Evolutionary conservation across 2,888 invertebrate species (phyloP), one percentile per base, ranked within the genome.

Genomic region (Dryomyza anilis): DNA sequence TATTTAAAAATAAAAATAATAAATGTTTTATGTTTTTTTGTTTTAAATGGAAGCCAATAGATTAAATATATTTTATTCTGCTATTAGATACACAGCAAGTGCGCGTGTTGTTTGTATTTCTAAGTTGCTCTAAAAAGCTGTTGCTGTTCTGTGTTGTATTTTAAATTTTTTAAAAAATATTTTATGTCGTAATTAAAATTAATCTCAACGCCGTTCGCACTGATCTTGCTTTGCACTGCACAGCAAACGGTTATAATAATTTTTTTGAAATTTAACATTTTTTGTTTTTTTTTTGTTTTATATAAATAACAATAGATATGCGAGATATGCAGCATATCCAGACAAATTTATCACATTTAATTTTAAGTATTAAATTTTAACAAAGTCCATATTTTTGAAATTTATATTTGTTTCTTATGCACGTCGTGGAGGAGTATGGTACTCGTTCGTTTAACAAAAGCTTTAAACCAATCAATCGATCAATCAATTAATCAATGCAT

Each of bases 1-100:
- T n/a, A n/a, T n/a, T n/a, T n/a, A n/a, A n/a, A n/a, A n/a, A n/a
- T n/a, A n/a, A n/a, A n/a, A n/a, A n/a, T 14, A 16, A 23, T 65
- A 68, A 45, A 65, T 58, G 67, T 66, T 67, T 52, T 64, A 63
- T 60, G 63, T 45, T 45, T 33, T 48, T 56, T 16, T 65, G 56
- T 69, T 67, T 61, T 59, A 33, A 69, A 72, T 72, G 72, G 72
- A 72, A 72, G 72, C 72, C 72, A 70, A 71, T 69, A 63, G 65
- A 60, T 30, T 61, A 52, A 5, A 39, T 50, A 21, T 25, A 53
- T 55, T 30, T 21, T 30, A 30, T 53, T 16, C 23, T 21, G n/a
- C n/a, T n/a, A n/a, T n/a, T n/a, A n/a, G n/a, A n/a, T n/a, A n/a
- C n/a, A n/a, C n/a, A n/a, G n/a, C n/a, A n/a, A n/a, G n/a, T n/a